Evolutionary conservation across 2,113 vertebrate species (phyloP), one percentile per base, ranked within the genome.

Genomic region (Anhinga anhinga): DNA sequence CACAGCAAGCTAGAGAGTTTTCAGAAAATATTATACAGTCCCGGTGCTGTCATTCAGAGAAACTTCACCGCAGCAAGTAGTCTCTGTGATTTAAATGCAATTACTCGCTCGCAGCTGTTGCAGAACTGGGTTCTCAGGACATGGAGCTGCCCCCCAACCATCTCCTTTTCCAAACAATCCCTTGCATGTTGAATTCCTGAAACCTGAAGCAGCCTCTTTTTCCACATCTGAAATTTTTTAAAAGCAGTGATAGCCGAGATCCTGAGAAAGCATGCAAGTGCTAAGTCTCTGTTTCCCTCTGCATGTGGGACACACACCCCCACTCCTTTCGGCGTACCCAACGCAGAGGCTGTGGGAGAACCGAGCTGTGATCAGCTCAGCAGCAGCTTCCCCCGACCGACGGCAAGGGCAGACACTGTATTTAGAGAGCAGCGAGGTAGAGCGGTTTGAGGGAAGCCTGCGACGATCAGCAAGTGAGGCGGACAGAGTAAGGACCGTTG

Each of bases 241-340:
- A 42, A 45, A 49, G 71, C 42, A 22, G n/a, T 10, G 82, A 30
- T 29, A 77, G 49, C 53, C 15, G 80, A 72, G 71, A 61, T 78
- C 40, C 45, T 77, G 76, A 74, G 53, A 38, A 59, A 72, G 13
- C 52, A 38, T 44, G 50, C 32, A 58, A 61, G 12, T 0, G 5
- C 66, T 22, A 3, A 13, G 50, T 7, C 40, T 49, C 65, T 10
- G 25, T 26, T 72, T 49, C 29, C 40, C 69, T 23, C 29, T 53
- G 45, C 1, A 0, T 2, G 0, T 32, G 30, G 34, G 69, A 42
- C 62, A 15, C 10, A 3, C 17, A 13, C 3, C 10, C 29, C 44
- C 1, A 1, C 72, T 81, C 58, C 53, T 53, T 16, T 42, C 0
- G 3, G 50, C 53, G 56, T 45, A 16, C 67, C 45, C 44, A 36